These are phyloP conservation scores for Zaprionus ornatus DNA, from an alignment of 1,140 invertebrate genomes.

Conservation along the genomic window DNA sequence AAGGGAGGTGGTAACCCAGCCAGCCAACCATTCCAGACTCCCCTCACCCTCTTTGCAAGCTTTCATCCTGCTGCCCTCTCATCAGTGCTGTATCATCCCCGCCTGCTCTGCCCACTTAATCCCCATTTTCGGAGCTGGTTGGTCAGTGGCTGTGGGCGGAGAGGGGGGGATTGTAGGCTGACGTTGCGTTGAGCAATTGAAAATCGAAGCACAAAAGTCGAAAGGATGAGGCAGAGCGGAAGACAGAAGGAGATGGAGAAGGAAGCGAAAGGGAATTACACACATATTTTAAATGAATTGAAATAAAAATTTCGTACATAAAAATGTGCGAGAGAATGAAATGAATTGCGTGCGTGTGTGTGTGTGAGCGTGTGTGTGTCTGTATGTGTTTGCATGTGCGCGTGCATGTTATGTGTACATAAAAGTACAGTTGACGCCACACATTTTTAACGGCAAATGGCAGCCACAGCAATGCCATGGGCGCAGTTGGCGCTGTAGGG, in stretches of 20 bases:
- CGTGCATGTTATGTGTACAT: constrained; percentile 43
- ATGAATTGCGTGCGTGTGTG: constrained; percentile 43
- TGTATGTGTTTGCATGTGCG: constrained; percentile 2
- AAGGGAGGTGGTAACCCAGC: no score
- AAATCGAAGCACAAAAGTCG: constrained; percentile 67
- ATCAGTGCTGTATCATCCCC: background rate
- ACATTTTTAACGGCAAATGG: constrained; percentile 71
- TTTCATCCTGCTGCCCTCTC: background rate
- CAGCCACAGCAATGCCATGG: constrained; percentile 34
- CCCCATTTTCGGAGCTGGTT: background rate
- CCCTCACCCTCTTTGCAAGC: no score
- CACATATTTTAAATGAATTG: constrained; percentile 81
- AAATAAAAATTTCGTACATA: constrained; percentile 79
- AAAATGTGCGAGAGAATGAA: constrained; percentile 62
- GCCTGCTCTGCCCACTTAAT: background rate
- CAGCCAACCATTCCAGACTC: no score
- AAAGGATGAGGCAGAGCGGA: constrained; percentile 55
- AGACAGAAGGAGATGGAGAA: constrained; percentile 23
- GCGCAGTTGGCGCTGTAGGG: constrained; percentile 4
- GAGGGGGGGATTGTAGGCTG: constrained; percentile 23
- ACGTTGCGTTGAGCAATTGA: constrained; percentile 48
- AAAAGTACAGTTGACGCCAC: constrained; percentile 79
- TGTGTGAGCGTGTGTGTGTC: constrained; percentile 2
- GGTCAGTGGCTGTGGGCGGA: constrained; percentile 11
- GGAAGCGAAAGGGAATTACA: constrained; percentile 57